These are phyloP conservation scores for Oryzias javanicus DNA, from an alignment of 2,113 vertebrate species.

Conservation along the genomic window DNA sequence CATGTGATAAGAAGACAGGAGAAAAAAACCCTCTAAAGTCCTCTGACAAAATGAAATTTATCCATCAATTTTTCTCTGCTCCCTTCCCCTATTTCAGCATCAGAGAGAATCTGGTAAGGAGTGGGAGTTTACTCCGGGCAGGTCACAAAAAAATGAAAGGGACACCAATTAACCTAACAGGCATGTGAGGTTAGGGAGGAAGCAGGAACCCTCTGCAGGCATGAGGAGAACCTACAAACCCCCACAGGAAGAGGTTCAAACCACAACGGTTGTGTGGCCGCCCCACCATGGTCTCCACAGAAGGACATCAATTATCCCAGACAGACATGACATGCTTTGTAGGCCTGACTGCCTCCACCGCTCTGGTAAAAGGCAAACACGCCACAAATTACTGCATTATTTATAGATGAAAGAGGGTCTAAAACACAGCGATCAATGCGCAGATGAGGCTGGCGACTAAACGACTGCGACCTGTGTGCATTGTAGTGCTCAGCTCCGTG, in stretches of 20 bases:
- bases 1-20: background rate
- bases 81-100: too few relatives aligned
- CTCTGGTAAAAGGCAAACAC: constrained; percentile 13
- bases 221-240: too few relatives aligned
- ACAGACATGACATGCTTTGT: constrained; percentile 46
- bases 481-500: constrained; percentile 28
- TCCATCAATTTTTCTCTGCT: too few relatives aligned
- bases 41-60: constrained; percentile 2
- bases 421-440: constrained; percentile 59
- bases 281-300: constrained; percentile 28
- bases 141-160: too few relatives aligned
- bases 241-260: too few relatives aligned
- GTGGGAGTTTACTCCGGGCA: too few relatives aligned
- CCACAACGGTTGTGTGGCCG: too few relatives aligned
- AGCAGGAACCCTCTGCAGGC: too few relatives aligned
- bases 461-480: constrained; percentile 34
- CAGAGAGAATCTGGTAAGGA: too few relatives aligned
- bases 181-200: too few relatives aligned
- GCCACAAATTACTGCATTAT: constrained; percentile 66
- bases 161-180: too few relatives aligned
- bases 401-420: constrained; percentile 73
- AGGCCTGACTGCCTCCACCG: constrained; percentile 45
- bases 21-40: constrained; percentile 22
- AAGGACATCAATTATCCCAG: constrained; percentile 57
- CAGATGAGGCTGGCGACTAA: constrained; percentile 56